A percentile compares a stretch with the other conserved stretches of the same genome.
Conservation (phyloP, 1,140 invertebrate species). For the Coptotermes formosanus region DNA sequence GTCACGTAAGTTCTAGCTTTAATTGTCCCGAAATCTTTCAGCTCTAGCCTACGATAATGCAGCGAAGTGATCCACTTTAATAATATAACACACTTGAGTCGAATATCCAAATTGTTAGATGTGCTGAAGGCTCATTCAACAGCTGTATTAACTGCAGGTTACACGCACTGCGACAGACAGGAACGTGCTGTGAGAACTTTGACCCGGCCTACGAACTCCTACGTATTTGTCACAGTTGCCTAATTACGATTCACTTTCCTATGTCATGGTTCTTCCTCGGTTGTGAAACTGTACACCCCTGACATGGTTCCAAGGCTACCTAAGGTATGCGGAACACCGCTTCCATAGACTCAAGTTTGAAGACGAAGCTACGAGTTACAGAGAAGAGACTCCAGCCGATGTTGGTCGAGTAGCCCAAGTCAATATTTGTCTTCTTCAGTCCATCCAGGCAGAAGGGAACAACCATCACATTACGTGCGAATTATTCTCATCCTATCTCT, state of each 20-base stretch:
- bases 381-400: not conserved
- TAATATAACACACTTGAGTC: too few species aligned
- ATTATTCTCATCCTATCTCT: not conserved
- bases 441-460: not conserved
- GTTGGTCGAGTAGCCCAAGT: not conserved
- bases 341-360: not conserved
- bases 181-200: too few species aligned
- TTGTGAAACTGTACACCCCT: not conserved
- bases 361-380: not conserved
- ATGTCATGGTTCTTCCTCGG: not conserved
- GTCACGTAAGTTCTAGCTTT: too few species aligned
- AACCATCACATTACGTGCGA: not conserved
- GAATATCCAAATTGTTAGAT: too few species aligned
- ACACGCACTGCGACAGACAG: too few species aligned
- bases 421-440: not conserved
- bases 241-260: not conserved
- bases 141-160: too few species aligned
- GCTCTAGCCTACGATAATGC: too few species aligned
- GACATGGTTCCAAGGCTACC: not conserved
- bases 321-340: not conserved
- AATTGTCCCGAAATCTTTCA: too few species aligned
- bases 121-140: too few species aligned
- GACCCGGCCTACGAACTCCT: not conserved
- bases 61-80: too few species aligned
- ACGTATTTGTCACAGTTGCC: not conserved